Conservation (phyloP, 2,888 invertebrate species). For the Coenonympha arcania region DNA sequence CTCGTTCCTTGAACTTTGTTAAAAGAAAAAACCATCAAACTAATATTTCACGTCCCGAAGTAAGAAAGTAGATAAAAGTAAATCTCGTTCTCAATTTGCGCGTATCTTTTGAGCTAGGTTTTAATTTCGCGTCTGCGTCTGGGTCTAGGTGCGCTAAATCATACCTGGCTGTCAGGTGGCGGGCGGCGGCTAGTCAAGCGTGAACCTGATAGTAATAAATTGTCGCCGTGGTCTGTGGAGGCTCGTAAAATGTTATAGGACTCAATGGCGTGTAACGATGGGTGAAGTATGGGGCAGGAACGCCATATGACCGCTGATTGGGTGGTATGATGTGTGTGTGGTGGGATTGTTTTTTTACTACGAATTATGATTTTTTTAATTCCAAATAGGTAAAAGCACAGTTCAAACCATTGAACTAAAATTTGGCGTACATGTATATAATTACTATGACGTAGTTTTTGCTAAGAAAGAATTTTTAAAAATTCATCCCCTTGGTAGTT, state of each 20-base stretch:
- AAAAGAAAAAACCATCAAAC: too few species aligned
- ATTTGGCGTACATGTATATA: too few species aligned
- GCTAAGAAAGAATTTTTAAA: too few species aligned
- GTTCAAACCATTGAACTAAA: too few species aligned
- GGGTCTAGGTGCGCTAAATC: conserved; percentile 49
- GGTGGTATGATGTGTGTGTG: conserved; percentile 9
- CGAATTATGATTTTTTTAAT: neutral
- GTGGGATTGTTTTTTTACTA: neutral
- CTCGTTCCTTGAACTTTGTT: too few species aligned
- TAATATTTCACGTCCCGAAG: too few species aligned
- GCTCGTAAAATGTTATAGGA: conserved; percentile 38
- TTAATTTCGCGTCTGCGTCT: conserved; percentile 51
- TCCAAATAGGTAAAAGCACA: too few species aligned
- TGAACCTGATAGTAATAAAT: conserved; percentile 60
- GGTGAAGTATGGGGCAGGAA: conserved; percentile 21
- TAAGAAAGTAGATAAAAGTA: neutral
- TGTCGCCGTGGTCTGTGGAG: conserved; percentile 35
- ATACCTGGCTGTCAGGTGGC: conserved; percentile 40
- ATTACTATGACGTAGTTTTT: too few species aligned
- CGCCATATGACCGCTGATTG: conserved; percentile 21
- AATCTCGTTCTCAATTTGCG: conserved; percentile 20
- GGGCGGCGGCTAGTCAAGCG: conserved; percentile 42
- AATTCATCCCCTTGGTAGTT: too few species aligned
- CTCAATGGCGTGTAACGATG: conserved; percentile 42
- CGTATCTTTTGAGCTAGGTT: conserved; percentile 32